Conservation (phyloP, 2,888 invertebrate genomes). For the Altica lythri region DNA sequence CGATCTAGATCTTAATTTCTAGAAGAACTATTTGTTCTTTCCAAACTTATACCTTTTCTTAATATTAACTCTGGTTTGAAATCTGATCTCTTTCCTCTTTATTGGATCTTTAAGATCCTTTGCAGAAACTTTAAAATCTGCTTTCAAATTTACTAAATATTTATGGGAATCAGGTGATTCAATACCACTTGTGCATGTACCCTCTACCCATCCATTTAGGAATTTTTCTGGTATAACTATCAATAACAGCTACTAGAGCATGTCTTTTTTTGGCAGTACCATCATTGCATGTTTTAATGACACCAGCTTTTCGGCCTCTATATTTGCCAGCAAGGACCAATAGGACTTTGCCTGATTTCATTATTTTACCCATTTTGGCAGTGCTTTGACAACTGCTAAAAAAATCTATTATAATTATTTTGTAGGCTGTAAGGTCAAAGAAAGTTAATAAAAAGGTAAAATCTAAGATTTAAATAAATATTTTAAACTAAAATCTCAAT, state of each 20-base stretch:
- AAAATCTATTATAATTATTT: too few relatives aligned
- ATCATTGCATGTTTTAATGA: slow-evolving; percentile 95
- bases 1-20: slow-evolving; percentile 92
- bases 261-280: slow-evolving; percentile 96
- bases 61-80: slow-evolving; percentile 93
- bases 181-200: slow-evolving; percentile 95
- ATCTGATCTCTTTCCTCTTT: slow-evolving; percentile 93
- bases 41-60: slow-evolving; percentile 98
- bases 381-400: slow-evolving; percentile 31
- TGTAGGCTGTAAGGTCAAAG: too few relatives aligned
- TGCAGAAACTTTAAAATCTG: slow-evolving; percentile 88
- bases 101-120: slow-evolving; percentile 96
- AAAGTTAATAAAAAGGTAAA: too few relatives aligned
- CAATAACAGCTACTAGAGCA: slow-evolving; percentile 97
- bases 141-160: slow-evolving; percentile 91
- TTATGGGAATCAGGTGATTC: slow-evolving; percentile 92
- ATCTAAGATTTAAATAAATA: too few relatives aligned
- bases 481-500: too few relatives aligned
- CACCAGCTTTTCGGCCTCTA: slow-evolving; percentile 96
- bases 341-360: slow-evolving; percentile 98
- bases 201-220: slow-evolving; percentile 95
- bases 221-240: slow-evolving; percentile 94
- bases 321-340: slow-evolving; percentile 98
- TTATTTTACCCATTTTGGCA: slow-evolving; percentile 95
- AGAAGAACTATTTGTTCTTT: slow-evolving; percentile 99